Percentiles rank a stretch among this genome's conserved stretches.
Evolutionary conservation across 2,797 vertebrate species (phyloP).

Genomic region (Sylvilagus floridanus): DNA sequence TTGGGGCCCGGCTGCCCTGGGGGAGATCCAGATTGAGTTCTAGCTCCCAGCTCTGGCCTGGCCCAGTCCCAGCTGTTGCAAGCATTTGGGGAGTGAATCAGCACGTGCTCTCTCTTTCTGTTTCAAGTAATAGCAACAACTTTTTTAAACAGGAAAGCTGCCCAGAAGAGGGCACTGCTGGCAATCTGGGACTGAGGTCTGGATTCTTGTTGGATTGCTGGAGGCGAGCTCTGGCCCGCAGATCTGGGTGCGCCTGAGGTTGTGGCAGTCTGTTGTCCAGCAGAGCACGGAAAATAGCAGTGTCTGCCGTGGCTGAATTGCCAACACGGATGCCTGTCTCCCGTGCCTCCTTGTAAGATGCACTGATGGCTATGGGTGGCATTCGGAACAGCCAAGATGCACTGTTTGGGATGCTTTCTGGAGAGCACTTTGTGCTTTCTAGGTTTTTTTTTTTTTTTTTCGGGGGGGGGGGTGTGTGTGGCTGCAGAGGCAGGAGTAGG

Average conservation of each 20-base stretch:
- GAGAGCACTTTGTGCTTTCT: neutral
- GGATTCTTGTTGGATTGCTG: neutral
- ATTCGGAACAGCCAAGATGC: neutral
- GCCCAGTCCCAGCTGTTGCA: no score
- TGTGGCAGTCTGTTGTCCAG: neutral
- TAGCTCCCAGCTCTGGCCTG: no score
- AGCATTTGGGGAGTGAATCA: no score
- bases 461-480: neutral
- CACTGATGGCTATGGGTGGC: neutral
- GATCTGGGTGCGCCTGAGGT: neutral
- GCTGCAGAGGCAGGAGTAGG: neutral
- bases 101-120: no score
- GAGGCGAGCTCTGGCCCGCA: neutral
- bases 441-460: neutral
- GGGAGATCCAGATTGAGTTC: no score
- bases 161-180: slow-evolving; percentile 56
- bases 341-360: neutral
- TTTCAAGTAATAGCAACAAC: no score
- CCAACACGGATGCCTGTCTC: neutral
- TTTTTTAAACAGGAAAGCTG: neutral
- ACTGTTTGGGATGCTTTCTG: neutral
- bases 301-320: neutral
- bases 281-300: neutral
- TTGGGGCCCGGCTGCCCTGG: no score
- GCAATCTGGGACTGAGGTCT: neutral